These are phyloP conservation scores for Drosophila diplacantha DNA, from an alignment of 2,888 invertebrate genomes.

Conservation along the genomic window DNA sequence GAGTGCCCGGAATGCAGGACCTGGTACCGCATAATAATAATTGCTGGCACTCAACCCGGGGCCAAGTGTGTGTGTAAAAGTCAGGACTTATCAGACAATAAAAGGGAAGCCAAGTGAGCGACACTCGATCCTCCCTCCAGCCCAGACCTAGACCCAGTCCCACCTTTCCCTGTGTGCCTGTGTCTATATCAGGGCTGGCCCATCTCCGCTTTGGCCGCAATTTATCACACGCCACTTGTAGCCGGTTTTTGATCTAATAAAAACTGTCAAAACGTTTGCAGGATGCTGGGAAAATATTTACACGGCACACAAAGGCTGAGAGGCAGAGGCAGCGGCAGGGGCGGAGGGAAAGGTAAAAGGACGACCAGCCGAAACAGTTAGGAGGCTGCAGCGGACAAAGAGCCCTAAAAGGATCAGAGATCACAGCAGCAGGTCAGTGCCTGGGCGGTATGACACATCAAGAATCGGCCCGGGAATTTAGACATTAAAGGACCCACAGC, in stretches of 20 bases:
- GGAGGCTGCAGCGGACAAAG: slow-evolving; percentile 43
- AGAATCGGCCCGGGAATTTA: slow-evolving; percentile 53
- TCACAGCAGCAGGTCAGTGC: slow-evolving; percentile 36
- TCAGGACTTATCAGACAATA: slow-evolving; percentile 33
- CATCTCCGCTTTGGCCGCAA: slow-evolving; percentile 53
- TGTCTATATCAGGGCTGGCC: slow-evolving; percentile 19
- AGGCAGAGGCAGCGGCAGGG: background rate
- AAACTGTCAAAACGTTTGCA: slow-evolving; percentile 75
- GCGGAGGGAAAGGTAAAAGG: background rate
- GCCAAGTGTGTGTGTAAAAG: slow-evolving; percentile 11
- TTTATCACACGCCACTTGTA: slow-evolving; percentile 71
- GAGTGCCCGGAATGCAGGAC: slow-evolving; percentile 1
- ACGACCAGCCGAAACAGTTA: slow-evolving; percentile 49
- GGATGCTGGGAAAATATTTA: slow-evolving; percentile 42
- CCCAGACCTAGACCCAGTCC: background rate
- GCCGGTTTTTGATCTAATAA: slow-evolving; percentile 70
- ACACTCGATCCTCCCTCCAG: slow-evolving; percentile 27
- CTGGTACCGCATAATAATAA: slow-evolving; percentile 20
- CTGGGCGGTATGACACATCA: slow-evolving; percentile 70
- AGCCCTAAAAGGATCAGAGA: slow-evolving; percentile 31
- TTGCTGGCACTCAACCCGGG: slow-evolving; percentile 13
- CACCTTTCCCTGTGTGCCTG: background rate
- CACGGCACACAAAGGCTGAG: slow-evolving; percentile 18
- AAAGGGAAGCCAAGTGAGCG: slow-evolving; percentile 29
- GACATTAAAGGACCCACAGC: slow-evolving; percentile 61